These are phyloP conservation scores for Uloborus plumipes DNA, from an alignment of 2,888 invertebrate genomes.

Conservation along the genomic window DNA sequence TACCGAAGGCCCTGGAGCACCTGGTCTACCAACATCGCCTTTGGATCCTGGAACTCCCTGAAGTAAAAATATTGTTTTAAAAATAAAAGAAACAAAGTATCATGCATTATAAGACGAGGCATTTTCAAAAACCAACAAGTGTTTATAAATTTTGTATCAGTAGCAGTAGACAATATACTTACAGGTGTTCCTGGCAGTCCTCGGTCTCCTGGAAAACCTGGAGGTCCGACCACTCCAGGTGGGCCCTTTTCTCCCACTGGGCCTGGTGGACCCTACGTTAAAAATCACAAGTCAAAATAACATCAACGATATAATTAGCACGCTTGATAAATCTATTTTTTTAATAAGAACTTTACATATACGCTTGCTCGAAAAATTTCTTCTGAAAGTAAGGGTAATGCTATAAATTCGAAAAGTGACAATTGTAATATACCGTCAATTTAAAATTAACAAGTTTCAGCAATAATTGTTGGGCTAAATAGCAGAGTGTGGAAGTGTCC, in stretches of 20 bases:
- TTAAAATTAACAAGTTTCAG: no score
- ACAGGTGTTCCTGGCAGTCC: conserved; percentile 81
- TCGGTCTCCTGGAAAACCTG: conserved; percentile 80
- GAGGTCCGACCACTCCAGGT: conserved; percentile 66
- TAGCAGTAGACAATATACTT: conserved; percentile 66
- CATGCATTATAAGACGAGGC: no score
- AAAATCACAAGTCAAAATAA: not conserved
- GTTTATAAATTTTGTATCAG: no score
- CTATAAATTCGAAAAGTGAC: no score
- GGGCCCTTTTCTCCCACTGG: conserved; percentile 71
- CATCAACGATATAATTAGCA: not conserved
- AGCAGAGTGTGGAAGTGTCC: no score
- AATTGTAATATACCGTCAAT: no score
- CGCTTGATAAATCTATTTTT: not conserved
- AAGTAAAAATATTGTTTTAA: not conserved
- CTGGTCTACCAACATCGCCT: conserved; percentile 80
- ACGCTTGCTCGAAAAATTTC: no score
- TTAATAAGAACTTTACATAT: no score
- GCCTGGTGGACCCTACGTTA: conserved; percentile 74
- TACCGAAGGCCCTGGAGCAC: conserved; percentile 76
- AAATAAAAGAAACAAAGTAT: no score
- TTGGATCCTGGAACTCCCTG: conserved; percentile 66
- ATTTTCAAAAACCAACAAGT: no score
- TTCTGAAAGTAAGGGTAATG: no score
- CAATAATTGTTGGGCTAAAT: no score